Base-by-base conservation (phyloP, 2,797 vertebrate species). In the Lepidocolaptes lacrymiger region DNA sequence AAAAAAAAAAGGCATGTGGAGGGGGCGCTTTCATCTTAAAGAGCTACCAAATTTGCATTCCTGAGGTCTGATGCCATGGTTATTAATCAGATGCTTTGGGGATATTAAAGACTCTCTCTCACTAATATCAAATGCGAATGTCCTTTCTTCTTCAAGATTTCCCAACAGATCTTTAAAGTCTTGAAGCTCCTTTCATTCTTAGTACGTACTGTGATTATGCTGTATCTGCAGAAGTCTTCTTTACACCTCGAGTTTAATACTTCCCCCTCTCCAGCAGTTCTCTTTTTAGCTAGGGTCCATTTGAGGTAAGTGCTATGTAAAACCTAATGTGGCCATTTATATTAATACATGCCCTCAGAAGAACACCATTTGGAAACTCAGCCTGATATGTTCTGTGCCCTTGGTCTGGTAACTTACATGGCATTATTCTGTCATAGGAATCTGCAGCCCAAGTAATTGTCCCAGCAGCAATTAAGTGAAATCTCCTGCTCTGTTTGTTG, bases 1-100 rank as follows among this genome's bases (percentile, higher is more conserved):
- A 11, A 15, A 22, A 32, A n/a, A 49, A 32, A 44, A 64, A 78
- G 44, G 12, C 3, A 1, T 46, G 68, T 0, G 0, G 56, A 79
- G 27, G 18, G 69, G 27, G 16, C 88, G 34, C 59, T 95, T 95
- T 95, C 44, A 90, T 90, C 55, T 94, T 64, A 79, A 90, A 88
- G 80, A 95, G 74, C 71, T 85, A 71, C 72, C n/a, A 91, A 49
- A 93, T 95, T 91, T 85, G 34, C 76, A 91, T 91, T 90, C 71
- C 59, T 67, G 61, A 82, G 56, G 37, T 79, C 67, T 85, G 85
- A 88, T 89, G 74, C 58, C 51, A 24, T 72, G 80, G 56, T 73
- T 87, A 88, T 91, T 95, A 91, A 81, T 85, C 76, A 85, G 71
- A 82, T 84, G 71, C 67, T 89, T 89, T 72, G 63, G 73, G 23